phyloP scores from a whole-genome alignment of 1,140 invertebrate species.

The Aphis craccivora region DNA sequence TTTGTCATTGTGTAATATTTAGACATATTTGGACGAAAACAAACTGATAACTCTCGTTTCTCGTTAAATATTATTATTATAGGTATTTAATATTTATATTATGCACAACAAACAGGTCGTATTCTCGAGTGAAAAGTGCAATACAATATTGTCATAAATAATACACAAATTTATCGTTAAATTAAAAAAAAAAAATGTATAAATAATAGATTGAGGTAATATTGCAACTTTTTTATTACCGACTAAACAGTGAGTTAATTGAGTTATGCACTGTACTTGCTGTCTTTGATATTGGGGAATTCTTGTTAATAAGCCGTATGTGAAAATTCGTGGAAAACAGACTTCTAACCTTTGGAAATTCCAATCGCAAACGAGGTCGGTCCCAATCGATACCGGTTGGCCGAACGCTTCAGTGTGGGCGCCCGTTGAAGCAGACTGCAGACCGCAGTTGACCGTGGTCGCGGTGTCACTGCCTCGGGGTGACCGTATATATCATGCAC shows the following conservation, averaged over 20 bases:
- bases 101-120: not conserved
- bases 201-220: not conserved
- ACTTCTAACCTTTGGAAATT: not conserved
- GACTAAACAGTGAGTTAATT: not conserved
- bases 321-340: not conserved
- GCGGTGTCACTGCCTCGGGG: not conserved
- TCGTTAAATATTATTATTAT: not conserved
- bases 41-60: not conserved
- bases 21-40: not conserved
- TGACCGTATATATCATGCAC: not conserved
- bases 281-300: not conserved
- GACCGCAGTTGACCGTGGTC: not conserved
- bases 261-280: not conserved
- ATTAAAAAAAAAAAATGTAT: not conserved
- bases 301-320: not conserved
- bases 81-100: not conserved
- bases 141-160: not conserved
- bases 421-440: not conserved
- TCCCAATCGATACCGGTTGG: not conserved
- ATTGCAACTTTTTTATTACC: not conserved
- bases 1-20: slow-evolving; percentile 6
- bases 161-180: not conserved
- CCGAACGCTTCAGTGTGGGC: not conserved
- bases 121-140: not conserved
- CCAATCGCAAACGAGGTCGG: not conserved